phyloP scores from a whole-genome alignment of 2,888 invertebrate species.

The Digitonthophagus gazella region DNA sequence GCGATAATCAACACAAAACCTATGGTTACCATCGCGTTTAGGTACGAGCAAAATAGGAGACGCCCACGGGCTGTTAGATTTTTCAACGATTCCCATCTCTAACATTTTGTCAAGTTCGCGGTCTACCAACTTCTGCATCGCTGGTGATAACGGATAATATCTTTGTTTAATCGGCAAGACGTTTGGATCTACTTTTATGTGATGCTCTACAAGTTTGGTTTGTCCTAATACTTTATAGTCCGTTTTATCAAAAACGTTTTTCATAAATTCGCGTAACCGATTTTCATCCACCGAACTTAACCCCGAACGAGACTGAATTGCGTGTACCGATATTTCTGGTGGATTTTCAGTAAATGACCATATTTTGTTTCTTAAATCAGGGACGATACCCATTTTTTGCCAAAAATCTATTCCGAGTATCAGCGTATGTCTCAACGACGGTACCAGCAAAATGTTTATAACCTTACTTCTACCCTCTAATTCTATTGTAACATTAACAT shows the following conservation, averaged over 20 bases:
- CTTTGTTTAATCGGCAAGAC: slow-evolving; percentile 17
- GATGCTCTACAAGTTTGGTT: slow-evolving; percentile 9
- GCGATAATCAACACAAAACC: too few species aligned
- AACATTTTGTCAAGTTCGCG: slow-evolving; percentile 30
- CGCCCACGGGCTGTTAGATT: too few species aligned
- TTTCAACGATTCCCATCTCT: too few species aligned
- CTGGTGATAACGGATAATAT: slow-evolving; percentile 9
- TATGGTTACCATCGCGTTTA: too few species aligned
- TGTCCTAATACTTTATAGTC: neutral
- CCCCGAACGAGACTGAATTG: neutral
- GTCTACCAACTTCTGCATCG: slow-evolving; percentile 35
- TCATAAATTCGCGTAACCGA: neutral
- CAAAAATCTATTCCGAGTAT: slow-evolving; percentile 23
- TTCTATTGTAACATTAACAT: neutral
- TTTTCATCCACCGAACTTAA: neutral
- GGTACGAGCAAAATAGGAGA: too few species aligned
- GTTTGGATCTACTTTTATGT: slow-evolving; percentile 6
- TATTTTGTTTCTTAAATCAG: slow-evolving; percentile 4
- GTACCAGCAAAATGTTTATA: slow-evolving; percentile 7
- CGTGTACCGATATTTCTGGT: neutral
- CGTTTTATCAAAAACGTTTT: neutral
- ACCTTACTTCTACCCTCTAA: neutral
- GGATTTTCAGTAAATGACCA: neutral
- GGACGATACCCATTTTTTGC: slow-evolving; percentile 12
- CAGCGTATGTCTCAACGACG: neutral